phyloP scores from a whole-genome alignment of 2,113 vertebrate species.

The Cichladusa arquata region DNA sequence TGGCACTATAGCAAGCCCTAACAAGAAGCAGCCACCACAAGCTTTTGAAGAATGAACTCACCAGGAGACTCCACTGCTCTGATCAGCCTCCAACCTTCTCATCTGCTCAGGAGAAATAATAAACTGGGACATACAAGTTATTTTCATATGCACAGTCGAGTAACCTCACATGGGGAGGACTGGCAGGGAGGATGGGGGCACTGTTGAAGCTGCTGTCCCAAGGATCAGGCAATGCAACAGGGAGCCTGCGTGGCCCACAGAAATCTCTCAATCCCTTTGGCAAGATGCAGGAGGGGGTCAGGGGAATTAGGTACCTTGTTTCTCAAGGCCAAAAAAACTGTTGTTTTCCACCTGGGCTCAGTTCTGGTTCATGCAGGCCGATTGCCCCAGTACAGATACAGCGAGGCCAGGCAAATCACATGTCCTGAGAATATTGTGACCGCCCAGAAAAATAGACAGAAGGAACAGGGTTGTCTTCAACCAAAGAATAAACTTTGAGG shows the following conservation, averaged over 20 bases:
- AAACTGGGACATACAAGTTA: background rate
- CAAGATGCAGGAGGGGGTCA: background rate
- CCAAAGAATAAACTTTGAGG: background rate
- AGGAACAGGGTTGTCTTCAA: background rate
- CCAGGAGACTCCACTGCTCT: constrained; percentile 38
- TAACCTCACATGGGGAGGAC: background rate
- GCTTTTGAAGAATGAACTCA: constrained; percentile 51
- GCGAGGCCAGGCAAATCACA: accelerated
- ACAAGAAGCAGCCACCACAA: constrained; percentile 29
- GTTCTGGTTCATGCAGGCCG: background rate
- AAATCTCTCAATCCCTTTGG: background rate
- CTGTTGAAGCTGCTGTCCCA: background rate
- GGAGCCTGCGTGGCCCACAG: background rate
- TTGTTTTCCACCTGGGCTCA: background rate
- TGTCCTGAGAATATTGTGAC: background rate
- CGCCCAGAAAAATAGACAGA: background rate
- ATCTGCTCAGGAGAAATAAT: constrained; percentile 46
- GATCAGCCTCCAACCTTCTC: constrained; percentile 47
- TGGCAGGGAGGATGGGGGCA: background rate
- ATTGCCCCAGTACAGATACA: background rate
- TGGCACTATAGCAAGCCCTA: constrained; percentile 31
- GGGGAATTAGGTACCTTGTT: background rate
- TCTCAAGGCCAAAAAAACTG: background rate
- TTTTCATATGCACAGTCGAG: background rate
- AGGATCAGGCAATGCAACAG: background rate